Base-by-base conservation (phyloP, 2,113 vertebrate species). In the Rousettus leschenaultii region DNA sequence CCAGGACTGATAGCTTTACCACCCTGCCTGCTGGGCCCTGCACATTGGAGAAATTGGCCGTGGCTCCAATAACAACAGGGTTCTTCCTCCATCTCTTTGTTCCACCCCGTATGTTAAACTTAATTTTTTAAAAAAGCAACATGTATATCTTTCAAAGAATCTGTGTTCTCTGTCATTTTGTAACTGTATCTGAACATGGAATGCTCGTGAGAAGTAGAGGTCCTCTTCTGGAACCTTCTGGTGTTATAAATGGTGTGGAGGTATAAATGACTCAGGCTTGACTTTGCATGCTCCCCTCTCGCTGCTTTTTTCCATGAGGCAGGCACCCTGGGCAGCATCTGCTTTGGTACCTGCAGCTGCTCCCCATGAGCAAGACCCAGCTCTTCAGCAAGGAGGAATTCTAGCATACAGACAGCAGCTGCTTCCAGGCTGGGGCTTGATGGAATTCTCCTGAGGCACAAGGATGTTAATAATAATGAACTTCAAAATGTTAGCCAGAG, bases 401-500 rank as follows among this genome's bases (percentile, higher is more conserved):
- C 43, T 68, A 2, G 83, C 11, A 48, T 40, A 28, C 53, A 68
- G 82, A 86, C 55, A 83, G 85, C 63, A 57, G 35, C 53, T 94
- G 63, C 74, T 84, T 38, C 78, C 53, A 28, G 91, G 65, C 82
- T 57, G 16, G 73, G 33, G 10, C 48, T 45, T 53, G 57, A 87
- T n/a, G 40, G 65, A 43, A 73, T 43, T 35, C 35, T 35, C 48
- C 78, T 55, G 85, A 74, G 48, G 26, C 33, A 12, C 45, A 38
- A n/a, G 38, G 91, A 79, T 91, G 57, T 86, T 65, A 45, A 43
- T n/a, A 70, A 9, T 74, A 79, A 95, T 91, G 73, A 94, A 78
- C 88, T 88, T 94, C 87, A 91, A 38, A 77, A 71, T 40, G 68
- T 45, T 53, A 94, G 93, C 95, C 65, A 30, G 43, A 82, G 88